These are phyloP conservation scores for Agrenia bidenticulata DNA, from an alignment of 2,888 invertebrate species.

Conservation along the genomic window DNA sequence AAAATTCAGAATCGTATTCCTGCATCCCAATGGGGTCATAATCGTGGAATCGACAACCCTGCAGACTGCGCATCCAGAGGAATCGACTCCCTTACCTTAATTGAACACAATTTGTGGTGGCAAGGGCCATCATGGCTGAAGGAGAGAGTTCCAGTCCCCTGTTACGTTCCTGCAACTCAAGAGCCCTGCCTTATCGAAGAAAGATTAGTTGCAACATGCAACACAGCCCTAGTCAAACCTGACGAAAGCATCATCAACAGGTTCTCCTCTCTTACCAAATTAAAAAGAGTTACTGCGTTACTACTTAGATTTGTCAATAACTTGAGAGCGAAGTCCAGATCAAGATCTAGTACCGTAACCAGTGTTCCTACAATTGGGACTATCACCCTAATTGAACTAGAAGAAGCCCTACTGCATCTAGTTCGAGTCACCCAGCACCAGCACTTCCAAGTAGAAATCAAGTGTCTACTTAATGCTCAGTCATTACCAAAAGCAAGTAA, in stretches of 20 bases:
- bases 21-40: conserved; percentile 49
- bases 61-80: conserved; percentile 51
- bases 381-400: background rate
- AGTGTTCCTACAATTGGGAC: background rate
- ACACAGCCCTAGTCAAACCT: no score
- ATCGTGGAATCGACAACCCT: conserved; percentile 52
- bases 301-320: background rate
- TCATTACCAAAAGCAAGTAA: conserved; percentile 4
- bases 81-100: background rate
- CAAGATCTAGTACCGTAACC: background rate
- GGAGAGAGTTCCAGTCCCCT: background rate
- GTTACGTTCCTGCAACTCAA: no score
- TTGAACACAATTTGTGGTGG: conserved; percentile 17
- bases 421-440: conserved; percentile 2
- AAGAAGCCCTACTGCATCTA: background rate
- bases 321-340: background rate
- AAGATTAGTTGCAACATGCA: no score
- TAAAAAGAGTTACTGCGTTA: background rate
- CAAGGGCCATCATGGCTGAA: conserved; percentile 38
- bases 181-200: no score
- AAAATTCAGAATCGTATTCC: conserved; percentile 41
- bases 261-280: background rate
- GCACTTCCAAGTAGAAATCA: conserved; percentile 7
- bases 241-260: background rate
- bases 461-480: background rate